A percentile compares a stretch with the other conserved stretches of the same genome.
These are phyloP conservation scores for Drosophila grimshawi DNA, from an alignment of 1,140 invertebrate genomes.

Conservation along the genomic window DNA sequence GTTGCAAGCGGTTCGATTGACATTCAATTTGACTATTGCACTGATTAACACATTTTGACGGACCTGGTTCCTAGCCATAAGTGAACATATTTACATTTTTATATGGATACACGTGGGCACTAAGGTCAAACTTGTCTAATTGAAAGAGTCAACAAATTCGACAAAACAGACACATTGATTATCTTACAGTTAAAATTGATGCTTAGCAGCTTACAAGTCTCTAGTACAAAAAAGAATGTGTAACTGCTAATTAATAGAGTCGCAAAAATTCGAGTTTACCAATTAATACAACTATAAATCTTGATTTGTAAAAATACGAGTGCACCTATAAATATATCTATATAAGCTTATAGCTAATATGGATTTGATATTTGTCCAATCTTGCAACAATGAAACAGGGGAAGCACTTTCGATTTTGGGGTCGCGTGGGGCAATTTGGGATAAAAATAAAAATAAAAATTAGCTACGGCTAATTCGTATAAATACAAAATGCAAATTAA, in stretches of 20 bases:
- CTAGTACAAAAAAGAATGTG: slow-evolving; percentile 38
- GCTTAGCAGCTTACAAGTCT: slow-evolving; percentile 48
- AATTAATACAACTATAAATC: too few species aligned
- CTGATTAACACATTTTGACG: slow-evolving; percentile 62
- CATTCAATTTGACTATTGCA: slow-evolving; percentile 39
- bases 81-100: background rate
- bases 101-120: slow-evolving; percentile 21
- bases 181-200: slow-evolving; percentile 66
- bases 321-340: slow-evolving; percentile 9
- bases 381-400: slow-evolving; percentile 9
- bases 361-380: background rate
- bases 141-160: slow-evolving; percentile 49
- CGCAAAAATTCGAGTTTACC: background rate
- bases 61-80: background rate
- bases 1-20: slow-evolving; percentile 53
- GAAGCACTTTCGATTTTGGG: background rate
- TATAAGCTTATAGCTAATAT: slow-evolving; percentile 13
- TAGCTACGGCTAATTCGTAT: slow-evolving; percentile 19
- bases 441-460: slow-evolving; percentile 13
- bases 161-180: slow-evolving; percentile 66
- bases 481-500: slow-evolving; percentile 4
- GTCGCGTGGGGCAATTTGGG: background rate
- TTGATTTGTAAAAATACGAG: background rate
- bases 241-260: slow-evolving; percentile 54
- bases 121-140: slow-evolving; percentile 57